Evolutionary conservation across 2,113 vertebrate genomes (phyloP), one percentile per base, ranked within the genome.

Genomic region (Ariopsis seemanni): DNA sequence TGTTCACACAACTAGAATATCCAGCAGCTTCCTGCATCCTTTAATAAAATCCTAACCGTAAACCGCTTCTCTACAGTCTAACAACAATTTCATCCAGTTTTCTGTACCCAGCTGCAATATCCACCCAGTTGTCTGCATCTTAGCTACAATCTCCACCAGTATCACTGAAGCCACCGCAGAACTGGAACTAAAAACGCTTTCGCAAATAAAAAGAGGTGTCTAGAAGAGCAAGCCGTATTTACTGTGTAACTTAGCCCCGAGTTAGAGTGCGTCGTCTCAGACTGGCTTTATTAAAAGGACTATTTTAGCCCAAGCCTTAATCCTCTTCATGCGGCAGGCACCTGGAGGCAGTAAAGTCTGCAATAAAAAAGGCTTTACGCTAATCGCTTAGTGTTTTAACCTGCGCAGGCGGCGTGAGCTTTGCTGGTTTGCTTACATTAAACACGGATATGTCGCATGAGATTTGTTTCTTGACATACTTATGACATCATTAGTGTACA

Each of bases 321-420:
- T 87, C 85, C 79, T 86, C 82, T 89, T 86, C 75, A 85, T 83
- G 72, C 78, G 67, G 72, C 86, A 80, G 77, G 88, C 90, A 89
- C 90, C 86, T 82, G 88, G 83, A 84, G 90, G 86, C 86, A 77
- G 86, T 88, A 86, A 88, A 88, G 67, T 75, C 86, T 69, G 50
- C 83, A 90, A 88, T 90, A 90, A 88, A 89, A 89, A 60, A 34
- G 74, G 88, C 67, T 90, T 84, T 86, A 58, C 74, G 7, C 53
- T 90, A 89, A 89, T 90, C 88, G 67, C 62, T 22, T 67, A 79
- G 65, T n/a, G 84, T 71, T 77, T 89, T 86, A 82, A 82, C 85
- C 34, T 72, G 69, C n/a, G 30, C 15, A 34, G 63, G 67, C 67
- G 10, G 50, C 25, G 15, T 77, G 14, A 30, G 78, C 78, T 83